Evolutionary conservation across 1,140 invertebrate species (phyloP), one percentile per base, ranked within the genome.

Genomic region (Pseudachorutes palmiensis): DNA sequence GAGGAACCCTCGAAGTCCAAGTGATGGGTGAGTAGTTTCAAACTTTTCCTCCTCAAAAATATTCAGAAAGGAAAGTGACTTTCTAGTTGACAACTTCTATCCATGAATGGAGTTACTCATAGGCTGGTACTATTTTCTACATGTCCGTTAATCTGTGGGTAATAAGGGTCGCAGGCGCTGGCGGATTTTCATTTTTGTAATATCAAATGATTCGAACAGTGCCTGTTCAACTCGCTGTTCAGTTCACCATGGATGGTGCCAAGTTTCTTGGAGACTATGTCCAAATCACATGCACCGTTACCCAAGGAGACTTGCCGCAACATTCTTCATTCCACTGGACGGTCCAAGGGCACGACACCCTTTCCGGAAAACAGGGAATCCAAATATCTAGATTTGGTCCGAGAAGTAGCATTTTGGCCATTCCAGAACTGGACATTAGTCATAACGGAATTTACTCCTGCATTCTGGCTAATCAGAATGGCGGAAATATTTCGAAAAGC

Each of bases 1-100:
- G 89, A 71, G 88, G 88, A 75, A 88, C 86, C 63, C 81, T 97
- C 12, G 91, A 93, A 84, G 88, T 98, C 58, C 89, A 91, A 87
- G 92, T 97, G 33, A 92, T 97, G 88, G 93, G 94, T 97, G 85
- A 89, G 82, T 9, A 9, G 24, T 19, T 55, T 55, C 5, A 16
- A 14, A 19, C 24, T 24, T 55, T 55, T 24, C 24, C 24, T 55
- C 51, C 5, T 55, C 9, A 45, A 45, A 19, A 45, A 19, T 45
- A 45, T 45, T 45, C 36, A 45, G 19, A 12, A 12, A 45, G 9
- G 9, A 12, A 19, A 19, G 36, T 45, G 9, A 45, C 36, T 45
- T 12, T 45, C 9, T 12, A 45, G 9, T 45, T 19, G 36, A 45
- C 36, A 45, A 45, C 36, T 45, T 45, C 36, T 12, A 45, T n/a